These are phyloP conservation scores for Carpatolechia fugitivella DNA, from an alignment of 2,888 invertebrate genomes.

Conservation along the genomic window DNA sequence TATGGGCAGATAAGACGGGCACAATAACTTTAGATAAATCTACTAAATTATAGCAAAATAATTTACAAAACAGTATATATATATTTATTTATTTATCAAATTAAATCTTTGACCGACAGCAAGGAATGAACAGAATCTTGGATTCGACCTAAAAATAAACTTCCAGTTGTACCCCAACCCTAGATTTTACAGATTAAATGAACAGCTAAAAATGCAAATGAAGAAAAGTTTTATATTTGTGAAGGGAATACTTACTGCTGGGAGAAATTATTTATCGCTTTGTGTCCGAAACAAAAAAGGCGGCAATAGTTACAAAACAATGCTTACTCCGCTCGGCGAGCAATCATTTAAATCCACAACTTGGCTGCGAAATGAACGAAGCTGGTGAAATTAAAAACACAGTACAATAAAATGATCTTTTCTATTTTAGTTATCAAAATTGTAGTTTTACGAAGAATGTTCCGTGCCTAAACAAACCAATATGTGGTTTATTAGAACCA, in stretches of 20 bases:
- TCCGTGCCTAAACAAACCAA: too few relatives aligned
- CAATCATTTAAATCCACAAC: slow-evolving; percentile 38
- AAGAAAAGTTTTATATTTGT: neutral
- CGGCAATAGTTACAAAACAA: slow-evolving; percentile 35
- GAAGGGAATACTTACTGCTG: neutral
- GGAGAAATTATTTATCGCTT: slow-evolving; percentile 4
- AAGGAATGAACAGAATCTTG: too few relatives aligned
- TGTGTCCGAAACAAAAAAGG: slow-evolving; percentile 6
- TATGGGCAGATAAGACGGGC: too few relatives aligned
- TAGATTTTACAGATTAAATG: neutral
- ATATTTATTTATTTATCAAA: too few relatives aligned
- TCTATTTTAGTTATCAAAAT: too few relatives aligned
- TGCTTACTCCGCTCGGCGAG: slow-evolving; percentile 24
- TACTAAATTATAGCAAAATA: too few relatives aligned
- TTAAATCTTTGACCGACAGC: too few relatives aligned
- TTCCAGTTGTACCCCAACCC: neutral
- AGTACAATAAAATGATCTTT: neutral
- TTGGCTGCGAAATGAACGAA: slow-evolving; percentile 12
- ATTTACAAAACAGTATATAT: too few relatives aligned
- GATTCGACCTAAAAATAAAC: neutral
- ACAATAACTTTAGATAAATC: too few relatives aligned
- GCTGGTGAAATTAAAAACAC: slow-evolving; percentile 15
- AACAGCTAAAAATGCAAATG: slow-evolving; percentile 3
- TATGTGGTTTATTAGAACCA: too few relatives aligned
- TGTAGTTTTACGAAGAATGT: too few relatives aligned